phyloP scores from a whole-genome alignment of 2,888 invertebrate species.

The Drosophila imparisetae region DNA sequence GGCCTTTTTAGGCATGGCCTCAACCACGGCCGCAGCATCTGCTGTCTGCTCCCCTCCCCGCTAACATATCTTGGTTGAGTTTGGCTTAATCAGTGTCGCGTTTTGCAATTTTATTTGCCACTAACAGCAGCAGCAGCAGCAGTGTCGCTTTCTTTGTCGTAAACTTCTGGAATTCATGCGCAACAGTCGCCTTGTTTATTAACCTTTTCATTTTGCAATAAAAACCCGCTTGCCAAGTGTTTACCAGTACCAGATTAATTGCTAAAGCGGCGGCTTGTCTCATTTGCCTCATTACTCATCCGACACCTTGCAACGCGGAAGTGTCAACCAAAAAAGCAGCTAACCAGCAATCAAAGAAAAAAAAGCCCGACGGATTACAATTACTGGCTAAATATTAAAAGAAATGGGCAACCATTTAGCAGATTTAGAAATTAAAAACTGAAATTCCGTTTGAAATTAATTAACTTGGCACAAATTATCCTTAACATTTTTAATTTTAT shows the following conservation, averaged over 20 bases:
- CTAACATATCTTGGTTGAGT: conserved; percentile 35
- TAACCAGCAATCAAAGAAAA: conserved; percentile 35
- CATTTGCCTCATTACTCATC: conserved; percentile 61
- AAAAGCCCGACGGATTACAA: background rate
- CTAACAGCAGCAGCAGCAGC: conserved; percentile 37
- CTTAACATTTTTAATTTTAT: background rate
- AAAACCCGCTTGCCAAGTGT: conserved; percentile 61
- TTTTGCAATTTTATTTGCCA: conserved; percentile 68
- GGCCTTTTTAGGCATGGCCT: conserved; percentile 72
- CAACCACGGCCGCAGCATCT: conserved; percentile 49
- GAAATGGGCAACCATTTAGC: background rate
- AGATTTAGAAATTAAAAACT: background rate
- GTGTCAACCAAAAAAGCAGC: conserved; percentile 41
- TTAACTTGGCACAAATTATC: background rate
- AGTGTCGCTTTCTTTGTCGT: conserved; percentile 72
- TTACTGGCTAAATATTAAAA: conserved; percentile 2
- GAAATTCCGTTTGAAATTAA: background rate
- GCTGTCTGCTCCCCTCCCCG: conserved; percentile 11
- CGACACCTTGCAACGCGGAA: conserved; percentile 66
- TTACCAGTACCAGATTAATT: conserved; percentile 67
- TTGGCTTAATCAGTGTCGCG: conserved; percentile 61
- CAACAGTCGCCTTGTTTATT: conserved; percentile 70
- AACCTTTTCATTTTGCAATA: conserved; percentile 71
- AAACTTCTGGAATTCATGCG: conserved; percentile 67
- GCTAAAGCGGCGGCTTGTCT: conserved; percentile 49